These are phyloP conservation scores for Datnioides undecimradiatus DNA, from an alignment of 2,113 vertebrate species.

Conservation along the genomic window DNA sequence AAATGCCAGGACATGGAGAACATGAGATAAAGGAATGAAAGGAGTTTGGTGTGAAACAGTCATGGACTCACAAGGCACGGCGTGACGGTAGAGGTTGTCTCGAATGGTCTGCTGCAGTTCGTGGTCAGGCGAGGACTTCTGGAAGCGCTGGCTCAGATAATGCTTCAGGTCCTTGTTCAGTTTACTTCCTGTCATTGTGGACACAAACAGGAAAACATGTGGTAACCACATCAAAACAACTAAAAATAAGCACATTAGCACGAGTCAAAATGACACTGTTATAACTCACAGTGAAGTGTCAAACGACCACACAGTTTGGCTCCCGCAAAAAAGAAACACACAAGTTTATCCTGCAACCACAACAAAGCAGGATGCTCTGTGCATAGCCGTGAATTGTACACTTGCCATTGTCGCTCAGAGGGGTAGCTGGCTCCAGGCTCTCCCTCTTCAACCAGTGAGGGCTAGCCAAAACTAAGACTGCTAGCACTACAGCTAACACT, in stretches of 20 bases:
- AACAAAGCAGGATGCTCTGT: constrained; percentile 30
- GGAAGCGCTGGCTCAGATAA: constrained; percentile 96
- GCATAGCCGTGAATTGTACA: constrained; percentile 54
- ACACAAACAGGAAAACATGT: constrained; percentile 67
- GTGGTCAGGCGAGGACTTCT: constrained; percentile 95
- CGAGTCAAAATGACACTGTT: neutral
- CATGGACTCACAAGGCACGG: constrained; percentile 97
- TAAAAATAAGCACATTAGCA: neutral
- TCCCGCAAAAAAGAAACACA: constrained; percentile 21
- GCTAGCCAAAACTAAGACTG: constrained; percentile 53
- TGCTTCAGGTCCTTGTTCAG: constrained; percentile 96
- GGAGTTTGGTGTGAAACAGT: neutral
- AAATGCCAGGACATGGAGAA: constrained; percentile 11
- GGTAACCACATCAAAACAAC: constrained; percentile 37
- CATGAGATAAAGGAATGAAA: neutral
- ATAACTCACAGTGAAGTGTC: constrained; percentile 18
- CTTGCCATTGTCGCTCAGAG: constrained; percentile 73
- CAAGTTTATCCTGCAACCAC: constrained; percentile 19
- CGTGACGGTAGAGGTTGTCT: constrained; percentile 97
- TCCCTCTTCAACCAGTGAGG: constrained; percentile 23
- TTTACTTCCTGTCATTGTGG: constrained; percentile 88
- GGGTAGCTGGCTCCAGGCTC: constrained; percentile 63
- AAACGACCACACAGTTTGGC: constrained; percentile 41
- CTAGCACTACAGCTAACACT: constrained; percentile 61
- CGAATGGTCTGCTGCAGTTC: constrained; percentile 96